Evolutionary conservation across 2,113 vertebrate species (phyloP), one percentile per base, ranked within the genome.

Genomic region (Entosphenus tridentatus): DNA sequence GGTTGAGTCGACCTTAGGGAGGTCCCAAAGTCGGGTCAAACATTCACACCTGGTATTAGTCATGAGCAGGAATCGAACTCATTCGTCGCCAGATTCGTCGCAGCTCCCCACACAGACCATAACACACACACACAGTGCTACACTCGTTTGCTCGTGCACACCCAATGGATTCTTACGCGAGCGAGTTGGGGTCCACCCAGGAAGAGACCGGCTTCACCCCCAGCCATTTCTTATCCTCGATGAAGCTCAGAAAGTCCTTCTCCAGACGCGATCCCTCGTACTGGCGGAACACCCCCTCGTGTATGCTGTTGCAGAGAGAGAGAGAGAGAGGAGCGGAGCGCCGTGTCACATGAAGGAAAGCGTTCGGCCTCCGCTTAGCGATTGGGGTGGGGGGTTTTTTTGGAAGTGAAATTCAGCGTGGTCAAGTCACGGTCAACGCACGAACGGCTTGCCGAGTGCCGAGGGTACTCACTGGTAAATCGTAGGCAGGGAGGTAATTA

Each of bases 401-500:
- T 65, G 14, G 14, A 65, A 65, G 14, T 65, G 7, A 65, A n/a
- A 65, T n/a, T 8, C 59, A 65, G 17, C 14, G 59, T 8, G 14
- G 14, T n/a, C 6, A 14, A 65, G 14, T 65, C 59, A 39, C 55
- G 18, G 16, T 69, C 56, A 54, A 54, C 2, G 17, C 11, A 14
- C 68, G 17, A 67, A 68, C 67, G 16, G 62, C 1, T 57, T 14
- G 68, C 56, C 18, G 8, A 70, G 11, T 57, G 3, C 10, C 59
- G 59, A 62, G 12, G 68, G 39, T 73, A 90, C 90, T 88, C 80
- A 98, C 90, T 96, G 93, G 72, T 95, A 98, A 72, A 96, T 89
- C 10, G 89, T 91, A 62, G 91, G 90, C 76, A 98, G 86, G 6
- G 93, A 88, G n/a, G 87, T 96, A 74, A 97, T 96, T 75, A 95